Percentiles rank a stretch among this genome's conserved stretches.
Evolutionary conservation across 2,797 vertebrate genomes (phyloP).

Genomic region (Cryptoblepharus egeriae): DNA sequence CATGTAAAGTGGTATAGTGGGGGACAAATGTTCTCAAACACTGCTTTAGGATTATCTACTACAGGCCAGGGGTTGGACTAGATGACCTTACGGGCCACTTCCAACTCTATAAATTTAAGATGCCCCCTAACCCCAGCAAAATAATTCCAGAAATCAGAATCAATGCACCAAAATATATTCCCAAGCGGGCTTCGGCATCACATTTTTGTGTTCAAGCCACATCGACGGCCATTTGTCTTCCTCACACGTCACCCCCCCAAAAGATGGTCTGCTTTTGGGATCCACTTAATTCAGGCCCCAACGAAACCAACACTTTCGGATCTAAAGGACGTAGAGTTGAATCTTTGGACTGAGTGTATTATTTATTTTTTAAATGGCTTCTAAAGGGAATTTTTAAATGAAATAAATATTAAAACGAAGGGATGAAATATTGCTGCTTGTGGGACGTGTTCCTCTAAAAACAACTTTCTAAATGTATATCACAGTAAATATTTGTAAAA

Average conservation of each 20-base stretch:
- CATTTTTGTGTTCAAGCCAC: slow-evolving; percentile 13
- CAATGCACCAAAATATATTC: accelerated
- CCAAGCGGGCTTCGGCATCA: accelerated
- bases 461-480: slow-evolving; percentile 67
- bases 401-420: slow-evolving; percentile 9
- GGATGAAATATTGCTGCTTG: slow-evolving; percentile 70
- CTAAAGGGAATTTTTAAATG: slow-evolving; percentile 59
- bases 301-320: not conserved
- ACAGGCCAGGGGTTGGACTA: too few species aligned
- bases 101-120: too few species aligned
- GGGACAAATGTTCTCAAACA: too few species aligned
- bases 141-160: not conserved
- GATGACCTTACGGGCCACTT: too few species aligned
- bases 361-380: slow-evolving; percentile 58
- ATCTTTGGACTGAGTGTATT: slow-evolving; percentile 54
- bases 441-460: slow-evolving; percentile 58
- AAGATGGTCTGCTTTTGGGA: not conserved
- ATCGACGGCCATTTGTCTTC: accelerated
- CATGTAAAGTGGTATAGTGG: too few species aligned
- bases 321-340: slow-evolving; percentile 26
- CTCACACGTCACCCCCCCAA: not conserved
- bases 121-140: not conserved
- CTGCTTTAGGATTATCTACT: too few species aligned
- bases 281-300: not conserved
- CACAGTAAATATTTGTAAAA: slow-evolving; percentile 73